These are phyloP conservation scores for Naja naja DNA, from an alignment of 2,113 vertebrate species.

Conservation along the genomic window DNA sequence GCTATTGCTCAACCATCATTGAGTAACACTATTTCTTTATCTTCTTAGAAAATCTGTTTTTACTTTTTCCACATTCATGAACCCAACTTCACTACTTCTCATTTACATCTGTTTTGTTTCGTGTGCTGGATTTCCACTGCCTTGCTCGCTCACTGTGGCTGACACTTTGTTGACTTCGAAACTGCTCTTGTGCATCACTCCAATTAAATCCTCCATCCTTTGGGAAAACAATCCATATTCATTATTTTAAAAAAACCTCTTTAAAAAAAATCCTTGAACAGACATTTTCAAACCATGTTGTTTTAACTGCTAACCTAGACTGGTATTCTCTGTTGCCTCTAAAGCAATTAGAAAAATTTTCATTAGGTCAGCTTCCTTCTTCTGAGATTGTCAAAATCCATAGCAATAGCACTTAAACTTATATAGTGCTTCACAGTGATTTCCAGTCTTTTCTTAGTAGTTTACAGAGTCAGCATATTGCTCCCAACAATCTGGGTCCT, in stretches of 20 bases:
- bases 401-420: no score
- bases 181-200: conserved; percentile 38
- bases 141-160: conserved; percentile 42
- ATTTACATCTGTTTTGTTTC: conserved; percentile 49
- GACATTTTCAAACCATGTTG: background rate
- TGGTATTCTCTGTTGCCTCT: background rate
- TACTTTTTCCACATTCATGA: conserved; percentile 40
- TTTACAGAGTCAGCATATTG: no score
- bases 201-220: conserved; percentile 34
- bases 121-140: conserved; percentile 28
- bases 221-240: conserved; percentile 29
- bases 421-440: no score
- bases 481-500: no score
- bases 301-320: background rate
- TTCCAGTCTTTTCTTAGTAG: no score
- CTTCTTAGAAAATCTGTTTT: conserved; percentile 10
- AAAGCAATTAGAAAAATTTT: background rate
- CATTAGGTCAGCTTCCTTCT: background rate
- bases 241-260: background rate
- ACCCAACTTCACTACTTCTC: conserved; percentile 27
- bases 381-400: background rate
- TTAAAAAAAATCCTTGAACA: background rate
- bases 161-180: conserved; percentile 35
- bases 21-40: background rate
- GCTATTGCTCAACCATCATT: no score